Evolutionary conservation across 2,113 vertebrate genomes (phyloP).

Genomic region (Perognathus longimembris): DNA sequence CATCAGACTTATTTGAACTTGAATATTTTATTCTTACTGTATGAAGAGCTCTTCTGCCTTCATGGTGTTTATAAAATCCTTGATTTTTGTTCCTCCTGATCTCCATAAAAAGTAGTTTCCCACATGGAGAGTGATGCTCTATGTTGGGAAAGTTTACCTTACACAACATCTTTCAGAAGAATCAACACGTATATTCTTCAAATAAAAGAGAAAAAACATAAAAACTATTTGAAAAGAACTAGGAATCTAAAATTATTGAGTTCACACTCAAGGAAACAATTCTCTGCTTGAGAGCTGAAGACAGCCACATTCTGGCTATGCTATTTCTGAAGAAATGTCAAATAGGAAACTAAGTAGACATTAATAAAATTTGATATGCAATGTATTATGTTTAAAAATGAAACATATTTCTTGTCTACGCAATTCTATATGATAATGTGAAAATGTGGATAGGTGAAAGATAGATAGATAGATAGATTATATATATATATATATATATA

Average conservation of each 20-base stretch:
- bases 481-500: not conserved
- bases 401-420: not conserved
- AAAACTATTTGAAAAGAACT: conserved; percentile 17
- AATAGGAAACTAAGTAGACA: not conserved
- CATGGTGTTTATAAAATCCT: conserved; percentile 25
- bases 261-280: conserved; percentile 4
- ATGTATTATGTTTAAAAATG: conserved; percentile 7
- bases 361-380: not conserved
- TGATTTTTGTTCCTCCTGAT: conserved; percentile 7
- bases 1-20: conserved; percentile 33
- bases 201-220: conserved; percentile 27
- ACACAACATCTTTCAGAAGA: conserved; percentile 16
- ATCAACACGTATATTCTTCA: conserved; percentile 2
- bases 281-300: conserved; percentile 16
- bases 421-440: not conserved
- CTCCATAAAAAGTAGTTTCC: not conserved
- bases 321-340: conserved; percentile 17
- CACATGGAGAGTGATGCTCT: conserved; percentile 11
- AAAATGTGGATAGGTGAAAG: not conserved
- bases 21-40: conserved; percentile 15
- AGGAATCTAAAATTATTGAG: not conserved
- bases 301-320: not conserved
- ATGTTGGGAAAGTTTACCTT: not conserved
- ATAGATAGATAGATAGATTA: not conserved
- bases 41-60: not conserved